Conservation (phyloP, 2,797 vertebrate genomes). For the Crax fasciolata region DNA sequence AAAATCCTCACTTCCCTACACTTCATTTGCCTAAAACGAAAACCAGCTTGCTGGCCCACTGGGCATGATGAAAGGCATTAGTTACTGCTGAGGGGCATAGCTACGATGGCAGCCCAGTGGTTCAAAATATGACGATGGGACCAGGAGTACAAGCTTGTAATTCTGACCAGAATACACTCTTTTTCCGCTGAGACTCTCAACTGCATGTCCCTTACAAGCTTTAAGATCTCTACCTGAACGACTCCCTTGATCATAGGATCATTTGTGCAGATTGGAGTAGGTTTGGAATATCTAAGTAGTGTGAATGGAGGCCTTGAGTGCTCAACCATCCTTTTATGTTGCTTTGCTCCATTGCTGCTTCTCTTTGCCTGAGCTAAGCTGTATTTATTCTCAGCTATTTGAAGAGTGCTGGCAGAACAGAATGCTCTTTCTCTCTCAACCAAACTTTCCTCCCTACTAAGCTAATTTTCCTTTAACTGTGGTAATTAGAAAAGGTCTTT, state of each 20-base stretch:
- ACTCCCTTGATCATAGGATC: background rate
- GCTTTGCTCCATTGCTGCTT: background rate
- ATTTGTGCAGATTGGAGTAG: background rate
- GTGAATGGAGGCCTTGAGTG: background rate
- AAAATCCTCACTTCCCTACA: background rate
- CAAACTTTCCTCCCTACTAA: background rate
- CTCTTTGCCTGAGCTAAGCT: background rate
- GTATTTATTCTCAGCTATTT: background rate
- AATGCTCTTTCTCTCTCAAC: background rate
- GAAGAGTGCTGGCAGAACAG: background rate
- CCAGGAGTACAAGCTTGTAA: background rate
- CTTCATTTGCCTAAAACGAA: background rate
- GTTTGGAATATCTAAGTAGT: background rate
- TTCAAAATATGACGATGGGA: background rate
- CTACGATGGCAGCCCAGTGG: background rate
- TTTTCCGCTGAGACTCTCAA: background rate
- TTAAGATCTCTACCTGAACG: background rate
- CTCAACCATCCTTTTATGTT: background rate
- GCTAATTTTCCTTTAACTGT: constrained; percentile 61
- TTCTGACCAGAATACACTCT: background rate
- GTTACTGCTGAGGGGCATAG: background rate
- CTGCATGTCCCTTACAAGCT: background rate
- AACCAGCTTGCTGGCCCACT: background rate
- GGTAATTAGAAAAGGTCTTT: constrained; percentile 58
- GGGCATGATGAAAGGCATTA: background rate